These are phyloP conservation scores for mouse (Mus musculus) DNA, from an alignment of 2,113 vertebrate species.

Conservation along the genomic window GRCm39 chr10:101521001-101521500, in stretches of 20 bases:
- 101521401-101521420: background rate
- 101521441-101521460: background rate
- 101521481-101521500: background rate
- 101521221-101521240: too few species aligned
- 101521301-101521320: too few species aligned
- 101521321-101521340: too few species aligned
- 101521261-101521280: too few species aligned
- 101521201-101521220: too few species aligned
- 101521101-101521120: background rate
- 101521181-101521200: background rate
- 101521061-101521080: background rate
- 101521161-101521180: background rate
- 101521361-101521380: background rate
- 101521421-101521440: background rate
- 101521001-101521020: slow-evolving; percentile 37
- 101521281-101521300: too few species aligned
- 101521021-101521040: slow-evolving; percentile 37
- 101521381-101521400: background rate
- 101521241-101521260: too few species aligned
- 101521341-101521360: too few species aligned
- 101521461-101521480: background rate
- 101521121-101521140: background rate
- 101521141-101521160: too few species aligned
- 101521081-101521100: too few species aligned
- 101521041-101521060: background rate